Evolutionary conservation across 1,140 invertebrate genomes (phyloP).

Genomic region (Eriocheir sinensis): DNA sequence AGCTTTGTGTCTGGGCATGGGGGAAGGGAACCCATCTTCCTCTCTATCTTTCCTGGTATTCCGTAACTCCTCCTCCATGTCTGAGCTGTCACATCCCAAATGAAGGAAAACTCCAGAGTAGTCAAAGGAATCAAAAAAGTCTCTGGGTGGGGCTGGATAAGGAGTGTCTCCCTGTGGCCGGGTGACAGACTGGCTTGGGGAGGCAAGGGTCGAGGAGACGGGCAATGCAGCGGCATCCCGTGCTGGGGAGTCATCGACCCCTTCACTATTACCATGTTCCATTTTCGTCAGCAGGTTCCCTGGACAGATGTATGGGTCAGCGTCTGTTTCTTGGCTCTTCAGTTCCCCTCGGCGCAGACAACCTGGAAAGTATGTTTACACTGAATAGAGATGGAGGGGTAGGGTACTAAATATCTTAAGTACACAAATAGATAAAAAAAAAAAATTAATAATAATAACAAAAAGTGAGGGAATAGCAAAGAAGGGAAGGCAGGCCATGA

Average conservation of each 20-base stretch:
- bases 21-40: not conserved
- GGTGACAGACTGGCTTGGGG: too few species aligned
- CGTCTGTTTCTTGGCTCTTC: too few species aligned
- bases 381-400: too few species aligned
- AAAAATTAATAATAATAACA: too few species aligned
- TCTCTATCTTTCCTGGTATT: not conserved
- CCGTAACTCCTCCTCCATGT: not conserved
- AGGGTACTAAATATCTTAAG: too few species aligned
- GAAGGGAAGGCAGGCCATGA: too few species aligned
- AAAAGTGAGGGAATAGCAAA: too few species aligned
- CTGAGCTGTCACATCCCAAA: not conserved
- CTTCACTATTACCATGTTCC: too few species aligned
- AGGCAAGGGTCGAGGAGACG: not conserved
- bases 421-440: too few species aligned
- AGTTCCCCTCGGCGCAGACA: not conserved
- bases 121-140: not conserved
- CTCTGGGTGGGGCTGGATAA: not conserved
- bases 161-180: not conserved
- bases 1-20: not conserved
- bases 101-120: not conserved
- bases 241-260: not conserved
- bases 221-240: too few species aligned
- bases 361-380: slow-evolving; percentile 20
- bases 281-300: too few species aligned
- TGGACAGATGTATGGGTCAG: too few species aligned